Evolutionary conservation across 2,888 invertebrate species (phyloP).

Genomic region (Pharmacophagus antenor): DNA sequence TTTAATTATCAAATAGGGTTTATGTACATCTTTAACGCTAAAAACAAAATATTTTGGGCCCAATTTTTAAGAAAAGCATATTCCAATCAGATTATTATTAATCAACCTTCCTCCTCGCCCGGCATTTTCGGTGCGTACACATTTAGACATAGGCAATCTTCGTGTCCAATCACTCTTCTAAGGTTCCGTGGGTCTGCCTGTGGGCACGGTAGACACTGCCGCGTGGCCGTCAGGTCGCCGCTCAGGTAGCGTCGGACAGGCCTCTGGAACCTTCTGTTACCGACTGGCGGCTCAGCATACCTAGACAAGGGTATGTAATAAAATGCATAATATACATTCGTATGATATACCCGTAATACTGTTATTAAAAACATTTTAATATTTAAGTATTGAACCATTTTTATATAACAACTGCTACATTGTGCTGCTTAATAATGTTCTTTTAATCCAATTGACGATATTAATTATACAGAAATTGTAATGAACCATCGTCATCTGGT

Average conservation of each 20-base stretch:
- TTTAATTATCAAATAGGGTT: no score
- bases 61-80: no score
- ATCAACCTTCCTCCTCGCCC: conserved; percentile 73
- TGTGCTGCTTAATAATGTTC: no score
- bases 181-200: conserved; percentile 57
- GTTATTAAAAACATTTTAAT: no score
- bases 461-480: no score
- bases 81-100: not conserved
- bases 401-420: no score
- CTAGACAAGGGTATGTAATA: conserved; percentile 39
- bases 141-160: conserved; percentile 89
- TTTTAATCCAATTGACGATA: no score
- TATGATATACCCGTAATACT: not conserved
- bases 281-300: conserved; percentile 75
- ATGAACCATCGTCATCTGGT: no score
- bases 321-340: not conserved
- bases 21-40: no score
- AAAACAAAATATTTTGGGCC: no score
- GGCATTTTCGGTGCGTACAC: conserved; percentile 88
- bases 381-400: no score
- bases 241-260: conserved; percentile 63
- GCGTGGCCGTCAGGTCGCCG: conserved; percentile 59
- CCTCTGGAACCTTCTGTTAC: conserved; percentile 64
- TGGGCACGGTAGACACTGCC: conserved; percentile 61
- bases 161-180: conserved; percentile 59